Evolutionary conservation across 1,140 invertebrate genomes (phyloP), one percentile per base, ranked within the genome.

Genomic region (Hydropsyche tenuis): DNA sequence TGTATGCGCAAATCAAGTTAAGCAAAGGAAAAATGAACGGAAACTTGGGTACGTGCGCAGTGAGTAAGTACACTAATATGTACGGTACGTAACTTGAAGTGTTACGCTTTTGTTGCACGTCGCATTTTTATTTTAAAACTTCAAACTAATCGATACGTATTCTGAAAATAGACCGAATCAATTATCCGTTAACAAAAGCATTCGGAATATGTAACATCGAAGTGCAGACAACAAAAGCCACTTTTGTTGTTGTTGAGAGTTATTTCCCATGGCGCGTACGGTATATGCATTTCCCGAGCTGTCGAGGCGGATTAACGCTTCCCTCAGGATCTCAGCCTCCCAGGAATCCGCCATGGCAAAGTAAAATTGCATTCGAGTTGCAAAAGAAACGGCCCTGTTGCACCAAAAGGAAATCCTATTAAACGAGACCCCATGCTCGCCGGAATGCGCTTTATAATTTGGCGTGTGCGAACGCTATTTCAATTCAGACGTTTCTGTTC

Each of bases 1-100:
- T 66, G 23, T 20, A 62, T 62, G 63, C 2, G 30, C 27, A 75
- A 75, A 73, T 72, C 62, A 73, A 75, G 70, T 75, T 73, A 69
- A 48, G 25, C 48, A 45, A 22, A 51, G 65, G 65, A 73, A 75
- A 72, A 75, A 72, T 75, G 70, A 66, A 45, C 43, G 25, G 51
- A 69, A 75, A 74, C 45, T 12, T 46, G 51, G 53, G 45, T 56
- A 69, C n/a, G 63, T 66, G 63, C 43, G 30, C 37, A 16, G 30
- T 9, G 30, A 37, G 30, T 37, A 9, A 37, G 30, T 37, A 37
- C 30, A 37, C 30, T 37, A 37, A 37, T 37, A 37, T 37, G 30
- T 37, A 37, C 30, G 30, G 30, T 37, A 37, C 30, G 30, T 37
- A 37, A 37, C 3, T 37, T 9, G 3, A 37, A 37, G 30, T 37